Percentiles rank a stretch among this genome's conserved stretches.
Conservation (phyloP, 2,797 vertebrate genomes). For the Sebastiscus tertius region DNA sequence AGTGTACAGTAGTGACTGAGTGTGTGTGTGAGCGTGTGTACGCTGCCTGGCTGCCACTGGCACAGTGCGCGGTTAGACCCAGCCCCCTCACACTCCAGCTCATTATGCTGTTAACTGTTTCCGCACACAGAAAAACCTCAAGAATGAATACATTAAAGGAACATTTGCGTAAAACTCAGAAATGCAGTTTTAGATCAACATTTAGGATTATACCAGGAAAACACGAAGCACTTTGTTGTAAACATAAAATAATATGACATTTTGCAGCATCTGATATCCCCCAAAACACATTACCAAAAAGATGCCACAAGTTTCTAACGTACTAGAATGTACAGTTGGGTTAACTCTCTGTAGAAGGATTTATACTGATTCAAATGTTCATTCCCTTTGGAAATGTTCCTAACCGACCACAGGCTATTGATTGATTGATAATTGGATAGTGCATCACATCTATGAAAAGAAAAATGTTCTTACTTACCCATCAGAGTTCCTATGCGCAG, state of each 20-base stretch:
- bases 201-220: neutral
- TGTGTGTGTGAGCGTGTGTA: conserved; percentile 4
- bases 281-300: neutral
- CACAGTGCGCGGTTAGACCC: conserved; percentile 78
- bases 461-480: conserved; percentile 53
- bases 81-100: conserved; percentile 77
- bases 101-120: conserved; percentile 82
- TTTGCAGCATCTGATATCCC: neutral
- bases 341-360: neutral
- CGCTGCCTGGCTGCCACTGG: conserved; percentile 46
- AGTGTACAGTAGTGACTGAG: conserved; percentile 72
- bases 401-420: neutral
- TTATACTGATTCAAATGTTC: neutral
- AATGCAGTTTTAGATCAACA: neutral
- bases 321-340: neutral
- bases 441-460: neutral
- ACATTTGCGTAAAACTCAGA: neutral
- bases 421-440: fast-evolving
- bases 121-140: conserved; percentile 56
- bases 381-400: neutral
- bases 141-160: conserved; percentile 8
- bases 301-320: neutral
- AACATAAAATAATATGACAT: neutral
- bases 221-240: neutral
- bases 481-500: conserved; percentile 44